Evolutionary conservation across 2,797 vertebrate genomes (phyloP).

Genomic region (Kryptolebias ocellatus): DNA sequence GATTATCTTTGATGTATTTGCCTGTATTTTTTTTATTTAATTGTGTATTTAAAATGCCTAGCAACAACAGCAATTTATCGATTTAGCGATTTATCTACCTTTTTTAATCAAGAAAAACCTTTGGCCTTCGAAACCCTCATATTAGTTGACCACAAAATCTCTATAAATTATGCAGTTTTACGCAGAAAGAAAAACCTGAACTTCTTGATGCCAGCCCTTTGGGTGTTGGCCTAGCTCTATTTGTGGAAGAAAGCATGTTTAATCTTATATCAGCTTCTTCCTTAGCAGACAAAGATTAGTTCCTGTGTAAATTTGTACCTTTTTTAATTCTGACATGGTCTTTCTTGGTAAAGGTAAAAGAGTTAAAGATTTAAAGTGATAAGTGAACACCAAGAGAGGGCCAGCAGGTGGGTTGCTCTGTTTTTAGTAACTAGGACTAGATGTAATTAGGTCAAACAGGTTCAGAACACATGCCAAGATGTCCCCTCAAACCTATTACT

Average conservation of each 20-base stretch:
- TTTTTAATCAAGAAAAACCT: too few species aligned
- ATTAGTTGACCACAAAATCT: too few species aligned
- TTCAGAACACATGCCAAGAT: conserved; percentile 35
- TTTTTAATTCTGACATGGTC: too few species aligned
- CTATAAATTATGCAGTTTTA: too few species aligned
- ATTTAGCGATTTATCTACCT: too few species aligned
- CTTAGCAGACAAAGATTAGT: too few species aligned
- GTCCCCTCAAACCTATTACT: conserved; percentile 15
- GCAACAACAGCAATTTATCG: too few species aligned
- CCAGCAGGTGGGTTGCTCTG: conserved; percentile 33
- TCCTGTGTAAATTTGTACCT: too few species aligned
- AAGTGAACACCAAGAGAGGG: conserved; percentile 16
- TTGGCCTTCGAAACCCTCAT: too few species aligned
- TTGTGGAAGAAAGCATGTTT: background rate
- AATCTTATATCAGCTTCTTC: too few species aligned
- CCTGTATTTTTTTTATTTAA: background rate
- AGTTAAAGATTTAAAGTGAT: conserved; percentile 28
- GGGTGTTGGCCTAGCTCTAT: conserved; percentile 5
- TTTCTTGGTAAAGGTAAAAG: background rate
- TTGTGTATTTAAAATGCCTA: too few species aligned
- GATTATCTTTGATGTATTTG: background rate
- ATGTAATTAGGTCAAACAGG: conserved; percentile 43
- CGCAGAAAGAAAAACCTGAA: background rate
- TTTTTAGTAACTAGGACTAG: conserved; percentile 47
- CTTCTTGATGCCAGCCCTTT: too few species aligned